These are phyloP conservation scores for Sparidentex hasta DNA, from an alignment of 2,797 vertebrate species.

Conservation along the genomic window DNA sequence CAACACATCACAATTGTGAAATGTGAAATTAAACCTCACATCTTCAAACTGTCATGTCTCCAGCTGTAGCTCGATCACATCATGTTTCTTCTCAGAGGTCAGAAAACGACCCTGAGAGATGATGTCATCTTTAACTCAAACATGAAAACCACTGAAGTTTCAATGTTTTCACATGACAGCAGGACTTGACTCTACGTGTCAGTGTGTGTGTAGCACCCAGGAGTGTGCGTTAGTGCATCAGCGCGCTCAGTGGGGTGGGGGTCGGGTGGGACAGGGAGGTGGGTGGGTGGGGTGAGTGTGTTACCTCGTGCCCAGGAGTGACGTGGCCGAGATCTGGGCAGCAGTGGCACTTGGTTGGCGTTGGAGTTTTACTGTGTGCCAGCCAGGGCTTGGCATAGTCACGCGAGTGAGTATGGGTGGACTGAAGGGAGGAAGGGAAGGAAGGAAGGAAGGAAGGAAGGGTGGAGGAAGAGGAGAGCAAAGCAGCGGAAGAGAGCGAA, in stretches of 20 bases:
- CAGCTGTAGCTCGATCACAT: background rate
- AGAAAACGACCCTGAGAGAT: background rate
- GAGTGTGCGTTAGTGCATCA: conserved; percentile 77
- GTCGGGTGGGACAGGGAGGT: conserved; percentile 37
- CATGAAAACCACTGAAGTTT: conserved; percentile 13
- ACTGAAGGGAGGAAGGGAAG: conserved; percentile 90
- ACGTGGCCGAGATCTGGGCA: conserved; percentile 91
- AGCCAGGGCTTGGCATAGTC: conserved; percentile 99
- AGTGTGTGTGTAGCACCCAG: conserved; percentile 23
- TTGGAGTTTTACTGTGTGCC: conserved; percentile 98
- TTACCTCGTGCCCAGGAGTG: conserved; percentile 93
- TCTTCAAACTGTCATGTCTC: background rate
- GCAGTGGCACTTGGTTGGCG: conserved; percentile 93
- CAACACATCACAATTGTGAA: too few relatives aligned
- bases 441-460: conserved; percentile 51
- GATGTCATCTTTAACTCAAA: conserved; percentile 13
- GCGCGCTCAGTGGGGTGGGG: conserved; percentile 45
- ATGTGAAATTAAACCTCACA: background rate
- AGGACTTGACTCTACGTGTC: background rate
- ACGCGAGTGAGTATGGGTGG: conserved; percentile 93
- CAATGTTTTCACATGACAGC: background rate
- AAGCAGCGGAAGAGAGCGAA: conserved; percentile 52
- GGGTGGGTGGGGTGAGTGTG: conserved; percentile 77
- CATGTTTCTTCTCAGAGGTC: conserved; percentile 2
- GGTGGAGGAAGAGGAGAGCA: conserved; percentile 39